Evolutionary conservation across 2,888 invertebrate genomes (phyloP), one percentile per base, ranked within the genome.

Genomic region (Scaptomyza cyrtandrae): DNA sequence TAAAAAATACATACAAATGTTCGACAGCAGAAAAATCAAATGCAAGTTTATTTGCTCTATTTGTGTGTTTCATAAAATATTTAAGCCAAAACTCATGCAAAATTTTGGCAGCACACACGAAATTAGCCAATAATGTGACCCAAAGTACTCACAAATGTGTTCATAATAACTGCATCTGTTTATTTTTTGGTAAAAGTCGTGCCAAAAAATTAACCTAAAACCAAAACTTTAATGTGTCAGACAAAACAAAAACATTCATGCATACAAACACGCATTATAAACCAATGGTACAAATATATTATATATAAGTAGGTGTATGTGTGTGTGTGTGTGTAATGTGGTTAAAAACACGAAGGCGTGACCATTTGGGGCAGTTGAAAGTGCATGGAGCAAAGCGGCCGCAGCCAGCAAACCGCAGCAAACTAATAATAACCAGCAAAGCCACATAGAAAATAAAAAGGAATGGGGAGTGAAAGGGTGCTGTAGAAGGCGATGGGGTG

Each of bases 371-470:
- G 57, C 61, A 29, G 67, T 49, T 29, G 41, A 48, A 44, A 57
- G 50, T 72, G 56, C 67, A 50, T 48, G 60, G 46, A 59, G 33
- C 62, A 84, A 80, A 70, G 58, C 72, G 61, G 67, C 83, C 88
- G 52, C 73, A 79, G 71, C 58, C 63, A 67, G 57, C 66, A 76
- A 75, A 71, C 82, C 82, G 43, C 88, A 79, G 71, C 88, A 83
- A 83, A 86, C 86, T 83, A 83, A 83, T 83, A 83, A 83, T 88
- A 83, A 76, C 88, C 86, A 82, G 73, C 49, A 83, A 82, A 82
- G 66, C 86, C 82, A 66, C 83, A 82, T 59, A 49, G 55, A 54
- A 55, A 74, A 69, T 43, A 45, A 54, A 49, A 62, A 67, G 67
- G 46, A 58, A 46, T 49, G 13, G 24, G 9, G 19, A 27, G 7